These are phyloP conservation scores for Glaucopsyche alexis DNA, from an alignment of 2,888 invertebrate genomes.

Conservation along the genomic window DNA sequence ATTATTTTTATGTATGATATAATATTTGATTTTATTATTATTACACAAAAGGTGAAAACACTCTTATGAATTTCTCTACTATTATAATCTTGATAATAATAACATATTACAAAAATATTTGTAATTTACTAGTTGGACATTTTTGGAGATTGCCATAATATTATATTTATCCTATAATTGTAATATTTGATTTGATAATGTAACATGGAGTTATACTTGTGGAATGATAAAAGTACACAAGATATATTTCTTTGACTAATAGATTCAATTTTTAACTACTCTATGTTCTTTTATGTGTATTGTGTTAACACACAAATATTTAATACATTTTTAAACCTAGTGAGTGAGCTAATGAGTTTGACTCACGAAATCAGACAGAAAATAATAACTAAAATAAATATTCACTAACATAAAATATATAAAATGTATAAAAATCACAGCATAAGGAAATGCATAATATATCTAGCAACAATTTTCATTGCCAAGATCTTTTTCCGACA, in stretches of 20 bases:
- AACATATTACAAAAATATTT: slow-evolving; percentile 5
- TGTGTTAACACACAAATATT: not conserved
- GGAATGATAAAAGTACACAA: slow-evolving; percentile 27
- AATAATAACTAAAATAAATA: slow-evolving; percentile 9
- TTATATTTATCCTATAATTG: not conserved
- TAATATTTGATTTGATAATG: slow-evolving; percentile 15
- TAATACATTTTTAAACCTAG: not conserved
- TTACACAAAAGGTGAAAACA: too few species aligned
- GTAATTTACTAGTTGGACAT: not conserved
- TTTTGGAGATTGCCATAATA: not conserved
- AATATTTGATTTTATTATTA: not conserved
- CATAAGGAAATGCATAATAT: slow-evolving; percentile 15
- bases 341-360: slow-evolving; percentile 7
- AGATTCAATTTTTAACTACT: slow-evolving; percentile 2
- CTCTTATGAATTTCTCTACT: too few species aligned
- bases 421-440: slow-evolving; percentile 33
- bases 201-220: not conserved
- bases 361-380: not conserved
- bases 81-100: not conserved
- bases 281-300: not conserved
- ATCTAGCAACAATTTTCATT: not conserved
- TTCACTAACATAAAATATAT: slow-evolving; percentile 7
- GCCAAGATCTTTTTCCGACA: not conserved
- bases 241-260: not conserved
- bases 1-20: not conserved